These are phyloP conservation scores for Watsonalla cultraria DNA, from an alignment of 2,888 invertebrate genomes.

Conservation along the genomic window DNA sequence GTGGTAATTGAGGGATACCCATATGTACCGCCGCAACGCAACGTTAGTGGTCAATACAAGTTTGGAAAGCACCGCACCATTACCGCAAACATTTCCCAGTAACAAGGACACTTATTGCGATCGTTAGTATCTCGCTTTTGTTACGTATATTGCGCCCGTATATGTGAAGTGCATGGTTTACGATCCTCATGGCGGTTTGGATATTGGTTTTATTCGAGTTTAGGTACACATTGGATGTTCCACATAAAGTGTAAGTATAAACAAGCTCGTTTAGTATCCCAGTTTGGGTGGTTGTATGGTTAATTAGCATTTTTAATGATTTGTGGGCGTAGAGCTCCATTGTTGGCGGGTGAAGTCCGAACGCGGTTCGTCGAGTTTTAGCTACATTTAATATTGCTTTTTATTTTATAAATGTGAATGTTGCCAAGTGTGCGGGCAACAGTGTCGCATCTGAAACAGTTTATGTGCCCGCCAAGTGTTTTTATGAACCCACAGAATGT, in stretches of 20 bases:
- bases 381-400: not conserved
- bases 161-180: constrained; percentile 13
- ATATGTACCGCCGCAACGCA: constrained; percentile 31
- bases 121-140: constrained; percentile 15
- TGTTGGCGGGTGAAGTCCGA: not conserved
- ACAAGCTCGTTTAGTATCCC: not conserved
- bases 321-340: not conserved
- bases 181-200: constrained; percentile 8
- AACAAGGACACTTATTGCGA: constrained; percentile 36
- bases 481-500: not conserved
- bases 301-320: not conserved
- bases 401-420: not conserved
- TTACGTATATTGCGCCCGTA: constrained; percentile 11
- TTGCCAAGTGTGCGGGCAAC: too few species aligned
- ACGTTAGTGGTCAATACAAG: constrained; percentile 48
- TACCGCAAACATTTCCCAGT: constrained; percentile 40
- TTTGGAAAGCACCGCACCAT: constrained; percentile 35
- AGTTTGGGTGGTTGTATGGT: not conserved
- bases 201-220: constrained; percentile 6
- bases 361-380: not conserved
- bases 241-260: not conserved
- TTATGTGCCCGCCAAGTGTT: not conserved
- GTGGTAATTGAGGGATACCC: constrained; percentile 28
- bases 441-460: not conserved
- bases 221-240: constrained; percentile 1